A percentile compares a stretch with the other conserved stretches of the same genome.
These are phyloP conservation scores for Xenus cinereus DNA, from an alignment of 2,113 vertebrate genomes.

Conservation along the genomic window DNA sequence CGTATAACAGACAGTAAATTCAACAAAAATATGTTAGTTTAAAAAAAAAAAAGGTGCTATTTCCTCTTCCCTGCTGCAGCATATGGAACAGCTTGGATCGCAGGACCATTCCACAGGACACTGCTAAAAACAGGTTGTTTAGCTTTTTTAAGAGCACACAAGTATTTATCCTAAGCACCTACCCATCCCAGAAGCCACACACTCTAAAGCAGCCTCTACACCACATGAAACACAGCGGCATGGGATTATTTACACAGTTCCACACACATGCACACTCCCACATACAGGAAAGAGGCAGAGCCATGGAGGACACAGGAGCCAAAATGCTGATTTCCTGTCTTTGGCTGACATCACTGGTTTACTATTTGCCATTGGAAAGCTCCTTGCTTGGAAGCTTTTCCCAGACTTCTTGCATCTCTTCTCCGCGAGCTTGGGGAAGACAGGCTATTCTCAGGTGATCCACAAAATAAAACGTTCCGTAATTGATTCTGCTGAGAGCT, in stretches of 20 bases:
- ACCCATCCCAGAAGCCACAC: not conserved
- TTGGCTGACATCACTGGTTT: not conserved
- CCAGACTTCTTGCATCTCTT: conserved; percentile 6
- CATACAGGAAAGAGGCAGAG: not conserved
- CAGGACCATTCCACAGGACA: not conserved
- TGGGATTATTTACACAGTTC: not conserved
- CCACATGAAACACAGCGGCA: rapidly evolving
- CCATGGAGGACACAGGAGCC: not conserved
- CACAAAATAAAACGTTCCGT: conserved; percentile 42
- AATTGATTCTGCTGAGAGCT: conserved; percentile 48
- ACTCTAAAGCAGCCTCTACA: not conserved
- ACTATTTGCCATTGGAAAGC: conserved; percentile 49
- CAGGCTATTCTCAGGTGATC: conserved; percentile 53
- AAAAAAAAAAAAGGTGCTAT: not conserved
- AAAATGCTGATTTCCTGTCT: conserved; percentile 38
- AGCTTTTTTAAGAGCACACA: not conserved
- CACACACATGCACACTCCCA: not conserved
- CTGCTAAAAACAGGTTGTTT: not conserved
- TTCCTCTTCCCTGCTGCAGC: not conserved
- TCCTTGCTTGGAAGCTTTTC: not conserved
- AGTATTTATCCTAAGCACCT: not conserved
- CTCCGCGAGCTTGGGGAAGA: not conserved
- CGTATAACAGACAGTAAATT: not conserved
- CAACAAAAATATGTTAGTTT: not conserved
- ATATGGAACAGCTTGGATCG: not conserved